A percentile compares a stretch with the other conserved stretches of the same genome.
Evolutionary conservation across 2,113 vertebrate species (phyloP).

Genomic region (Himantopus leucocephalus): DNA sequence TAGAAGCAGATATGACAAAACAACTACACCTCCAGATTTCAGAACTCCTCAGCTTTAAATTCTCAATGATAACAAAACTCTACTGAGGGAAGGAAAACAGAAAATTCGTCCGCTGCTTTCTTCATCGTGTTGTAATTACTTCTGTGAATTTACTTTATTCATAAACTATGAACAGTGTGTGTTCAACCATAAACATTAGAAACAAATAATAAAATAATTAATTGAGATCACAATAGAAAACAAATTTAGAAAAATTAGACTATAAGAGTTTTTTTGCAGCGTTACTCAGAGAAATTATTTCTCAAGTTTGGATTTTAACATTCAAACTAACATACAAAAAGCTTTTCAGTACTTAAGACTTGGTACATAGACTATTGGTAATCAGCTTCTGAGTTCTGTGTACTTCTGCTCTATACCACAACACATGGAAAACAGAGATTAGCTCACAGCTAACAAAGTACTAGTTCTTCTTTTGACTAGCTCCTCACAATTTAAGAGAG

Average conservation of each 20-base stretch:
- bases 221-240: neutral
- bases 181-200: neutral
- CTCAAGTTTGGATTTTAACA: neutral
- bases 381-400: neutral
- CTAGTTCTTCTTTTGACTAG: neutral
- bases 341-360: neutral
- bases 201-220: neutral
- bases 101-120: neutral
- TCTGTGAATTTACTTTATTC: neutral
- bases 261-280: neutral
- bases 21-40: slow-evolving; percentile 19
- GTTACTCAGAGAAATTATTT: neutral
- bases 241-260: neutral
- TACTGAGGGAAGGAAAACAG: neutral
- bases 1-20: slow-evolving; percentile 26
- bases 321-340: neutral
- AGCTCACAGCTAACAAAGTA: neutral
- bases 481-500: neutral
- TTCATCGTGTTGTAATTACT: neutral
- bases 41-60: slow-evolving; percentile 8
- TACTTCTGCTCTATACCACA: neutral
- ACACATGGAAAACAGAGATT: neutral
- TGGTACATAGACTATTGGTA: neutral
- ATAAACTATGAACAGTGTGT: neutral
- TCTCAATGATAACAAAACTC: neutral